These are phyloP conservation scores for Cryptus viduatorius DNA, from an alignment of 2,888 invertebrate species.

Conservation along the genomic window DNA sequence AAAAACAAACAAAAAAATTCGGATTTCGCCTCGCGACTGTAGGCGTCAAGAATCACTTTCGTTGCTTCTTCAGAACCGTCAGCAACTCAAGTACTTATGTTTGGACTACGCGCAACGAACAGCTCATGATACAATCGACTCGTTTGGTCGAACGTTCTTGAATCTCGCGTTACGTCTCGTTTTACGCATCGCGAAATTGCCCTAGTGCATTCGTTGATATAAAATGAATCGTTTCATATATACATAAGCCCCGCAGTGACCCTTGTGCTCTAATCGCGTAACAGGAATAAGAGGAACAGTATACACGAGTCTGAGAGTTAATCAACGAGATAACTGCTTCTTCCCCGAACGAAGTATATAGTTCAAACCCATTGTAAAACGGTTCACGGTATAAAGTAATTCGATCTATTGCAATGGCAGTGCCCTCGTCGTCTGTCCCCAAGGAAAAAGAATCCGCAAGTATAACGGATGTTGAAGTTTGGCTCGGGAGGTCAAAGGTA, in stretches of 20 bases:
- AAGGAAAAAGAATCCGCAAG: not conserved
- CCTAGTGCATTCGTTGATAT: not conserved
- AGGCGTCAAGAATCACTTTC: not conserved
- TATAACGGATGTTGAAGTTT: not conserved
- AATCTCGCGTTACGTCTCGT: conserved; percentile 47
- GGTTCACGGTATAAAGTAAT: not conserved
- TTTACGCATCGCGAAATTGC: conserved; percentile 18
- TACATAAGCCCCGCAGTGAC: not conserved
- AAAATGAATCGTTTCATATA: conserved; percentile 12
- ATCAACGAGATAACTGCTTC: conserved; percentile 9
- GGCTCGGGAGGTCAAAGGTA: conserved; percentile 25
- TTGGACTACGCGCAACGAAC: not conserved
- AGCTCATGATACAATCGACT: conserved; percentile 9
- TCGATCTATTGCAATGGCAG: not conserved
- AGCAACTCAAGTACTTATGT: conserved; percentile 3
- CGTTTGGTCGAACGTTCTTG: conserved; percentile 15
- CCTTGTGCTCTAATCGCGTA: not conserved
- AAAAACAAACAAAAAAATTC: not conserved
- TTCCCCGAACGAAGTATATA: conserved; percentile 5
- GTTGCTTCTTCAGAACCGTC: conserved; percentile 41
- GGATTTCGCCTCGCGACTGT: not conserved
- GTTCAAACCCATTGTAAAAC: not conserved
- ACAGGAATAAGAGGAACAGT: not conserved
- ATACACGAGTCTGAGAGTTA: conserved; percentile 1
- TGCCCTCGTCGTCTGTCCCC: not conserved